A percentile compares a stretch with the other conserved stretches of the same genome.
phyloP scores from a whole-genome alignment of 1,140 invertebrate genomes.

The Choristoneura fumiferana region DNA sequence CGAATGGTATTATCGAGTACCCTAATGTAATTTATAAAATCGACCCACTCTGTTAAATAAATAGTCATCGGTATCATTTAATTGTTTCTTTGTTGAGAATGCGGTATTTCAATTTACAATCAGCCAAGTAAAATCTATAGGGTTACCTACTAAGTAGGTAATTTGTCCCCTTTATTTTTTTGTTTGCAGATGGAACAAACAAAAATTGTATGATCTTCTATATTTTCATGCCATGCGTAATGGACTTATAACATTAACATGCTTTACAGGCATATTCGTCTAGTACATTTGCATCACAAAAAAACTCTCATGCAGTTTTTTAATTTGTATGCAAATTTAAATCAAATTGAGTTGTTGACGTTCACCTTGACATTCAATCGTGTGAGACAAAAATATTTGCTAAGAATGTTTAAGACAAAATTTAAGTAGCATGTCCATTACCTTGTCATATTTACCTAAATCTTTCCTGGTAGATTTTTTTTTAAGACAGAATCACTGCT shows the following conservation, averaged over 20 bases:
- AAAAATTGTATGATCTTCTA: neutral
- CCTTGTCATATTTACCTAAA: neutral
- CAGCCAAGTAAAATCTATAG: too few relatives aligned
- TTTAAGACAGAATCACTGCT: too few relatives aligned
- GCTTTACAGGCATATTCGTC: neutral
- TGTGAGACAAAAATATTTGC: neutral
- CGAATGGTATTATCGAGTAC: too few relatives aligned
- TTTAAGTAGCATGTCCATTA: neutral
- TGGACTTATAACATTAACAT: neutral
- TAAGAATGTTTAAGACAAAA: neutral
- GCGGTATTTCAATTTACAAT: too few relatives aligned
- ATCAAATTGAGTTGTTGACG: slow-evolving; percentile 93
- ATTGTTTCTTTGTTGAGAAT: too few relatives aligned
- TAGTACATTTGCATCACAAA: slow-evolving; percentile 76
- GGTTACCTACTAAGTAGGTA: too few relatives aligned
- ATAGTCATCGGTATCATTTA: too few relatives aligned
- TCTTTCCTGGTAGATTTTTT: too few relatives aligned
- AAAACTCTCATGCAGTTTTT: slow-evolving; percentile 93
- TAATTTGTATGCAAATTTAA: slow-evolving; percentile 83
- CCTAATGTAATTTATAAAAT: too few relatives aligned
- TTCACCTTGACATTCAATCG: slow-evolving; percentile 83
- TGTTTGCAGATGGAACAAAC: neutral
- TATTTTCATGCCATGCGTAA: neutral
- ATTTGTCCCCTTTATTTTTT: too few relatives aligned
- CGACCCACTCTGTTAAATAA: too few relatives aligned